These are phyloP conservation scores for Setophaga coronata DNA, from an alignment of 2,113 vertebrate genomes.

Conservation along the genomic window DNA sequence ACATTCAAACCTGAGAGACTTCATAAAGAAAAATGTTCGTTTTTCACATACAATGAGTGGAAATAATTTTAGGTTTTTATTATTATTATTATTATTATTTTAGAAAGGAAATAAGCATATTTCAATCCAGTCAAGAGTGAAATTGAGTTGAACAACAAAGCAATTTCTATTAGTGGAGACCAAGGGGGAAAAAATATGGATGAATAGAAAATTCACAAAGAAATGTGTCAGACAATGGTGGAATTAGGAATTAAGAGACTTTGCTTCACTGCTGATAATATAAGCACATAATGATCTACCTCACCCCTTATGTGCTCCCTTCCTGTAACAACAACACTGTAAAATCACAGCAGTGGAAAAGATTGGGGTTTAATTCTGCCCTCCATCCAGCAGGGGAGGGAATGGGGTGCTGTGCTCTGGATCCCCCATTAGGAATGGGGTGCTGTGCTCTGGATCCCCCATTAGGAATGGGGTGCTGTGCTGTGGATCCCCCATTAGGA, in stretches of 20 bases:
- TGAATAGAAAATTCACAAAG: slow-evolving; percentile 26
- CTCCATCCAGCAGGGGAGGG: background rate
- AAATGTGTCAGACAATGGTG: slow-evolving; percentile 24
- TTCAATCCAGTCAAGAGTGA: slow-evolving; percentile 62
- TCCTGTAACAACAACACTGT: background rate
- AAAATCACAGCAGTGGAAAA: background rate
- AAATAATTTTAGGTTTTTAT: slow-evolving; percentile 21
- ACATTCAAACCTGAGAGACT: background rate
- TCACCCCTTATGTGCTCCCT: background rate
- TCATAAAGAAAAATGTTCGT: background rate
- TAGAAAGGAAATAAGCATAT: slow-evolving; percentile 44
- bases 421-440: accelerated
- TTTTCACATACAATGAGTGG: background rate
- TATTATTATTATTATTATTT: slow-evolving; percentile 40
- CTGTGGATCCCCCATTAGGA: too few species aligned
- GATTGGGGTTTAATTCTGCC: background rate
- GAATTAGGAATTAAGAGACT: slow-evolving; percentile 36
- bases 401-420: background rate
- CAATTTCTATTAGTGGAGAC: slow-evolving; percentile 23
- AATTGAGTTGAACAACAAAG: slow-evolving; percentile 66
- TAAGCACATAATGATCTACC: background rate
- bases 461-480: too few species aligned
- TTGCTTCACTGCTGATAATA: slow-evolving; percentile 42
- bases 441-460: too few species aligned
- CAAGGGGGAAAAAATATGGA: background rate